phyloP scores from a whole-genome alignment of 1,140 invertebrate species.

The Cephus cinctus region DNA sequence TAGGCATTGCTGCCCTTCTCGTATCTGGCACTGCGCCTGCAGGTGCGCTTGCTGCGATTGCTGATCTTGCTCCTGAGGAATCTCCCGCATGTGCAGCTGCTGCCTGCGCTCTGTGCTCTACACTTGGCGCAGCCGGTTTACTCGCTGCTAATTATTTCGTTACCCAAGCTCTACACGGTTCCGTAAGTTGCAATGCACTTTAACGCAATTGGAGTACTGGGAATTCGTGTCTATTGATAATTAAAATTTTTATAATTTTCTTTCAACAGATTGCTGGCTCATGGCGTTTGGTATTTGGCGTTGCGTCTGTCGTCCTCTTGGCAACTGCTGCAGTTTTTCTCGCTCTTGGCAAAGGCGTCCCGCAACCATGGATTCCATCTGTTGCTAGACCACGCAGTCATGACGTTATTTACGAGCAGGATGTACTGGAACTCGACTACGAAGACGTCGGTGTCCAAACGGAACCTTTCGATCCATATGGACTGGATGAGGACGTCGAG shows the following conservation, averaged over 20 bases:
- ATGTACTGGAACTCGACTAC: slow-evolving; percentile 48
- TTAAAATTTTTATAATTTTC: slow-evolving; percentile 8
- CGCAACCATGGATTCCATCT: slow-evolving; percentile 60
- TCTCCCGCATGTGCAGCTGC: slow-evolving; percentile 56
- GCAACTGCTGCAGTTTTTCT: slow-evolving; percentile 59
- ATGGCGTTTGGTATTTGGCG: slow-evolving; percentile 61
- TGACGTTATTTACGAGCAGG: slow-evolving; percentile 53
- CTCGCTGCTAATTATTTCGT: slow-evolving; percentile 63
- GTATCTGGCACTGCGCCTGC: slow-evolving; percentile 61
- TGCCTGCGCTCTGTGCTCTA: slow-evolving; percentile 60
- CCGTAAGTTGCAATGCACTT: slow-evolving; percentile 47
- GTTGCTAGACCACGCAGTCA: slow-evolving; percentile 49
- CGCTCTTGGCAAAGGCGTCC: slow-evolving; percentile 59
- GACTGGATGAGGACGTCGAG: slow-evolving; percentile 34
- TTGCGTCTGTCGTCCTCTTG: slow-evolving; percentile 58
- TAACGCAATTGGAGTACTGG: not conserved
- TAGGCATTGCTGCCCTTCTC: slow-evolving; percentile 60
- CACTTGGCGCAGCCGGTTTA: slow-evolving; percentile 59
- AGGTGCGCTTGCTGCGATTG: slow-evolving; percentile 59
- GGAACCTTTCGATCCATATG: slow-evolving; percentile 44
- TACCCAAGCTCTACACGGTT: slow-evolving; percentile 60
- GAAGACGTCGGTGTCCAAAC: slow-evolving; percentile 54
- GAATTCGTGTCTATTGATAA: not conserved
- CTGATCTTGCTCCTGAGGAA: slow-evolving; percentile 59
- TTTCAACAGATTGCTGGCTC: slow-evolving; percentile 58